phyloP scores from a whole-genome alignment of 2,888 invertebrate species.

The Nomada goodeniana region DNA sequence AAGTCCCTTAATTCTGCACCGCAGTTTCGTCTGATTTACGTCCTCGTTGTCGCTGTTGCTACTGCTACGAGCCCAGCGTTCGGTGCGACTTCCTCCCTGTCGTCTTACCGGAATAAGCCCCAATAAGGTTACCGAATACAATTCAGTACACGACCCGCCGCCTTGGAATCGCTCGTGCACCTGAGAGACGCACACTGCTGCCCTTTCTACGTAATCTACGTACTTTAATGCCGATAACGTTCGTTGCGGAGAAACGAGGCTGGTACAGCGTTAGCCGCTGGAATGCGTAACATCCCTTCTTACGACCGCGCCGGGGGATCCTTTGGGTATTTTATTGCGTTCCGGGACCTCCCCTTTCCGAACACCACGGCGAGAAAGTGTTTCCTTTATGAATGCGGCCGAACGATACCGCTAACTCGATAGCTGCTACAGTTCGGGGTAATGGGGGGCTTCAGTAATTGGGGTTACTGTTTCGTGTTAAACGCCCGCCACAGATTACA shows the following conservation, averaged over 20 bases:
- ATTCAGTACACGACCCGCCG: slow-evolving; percentile 67
- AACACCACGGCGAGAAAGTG: slow-evolving; percentile 18
- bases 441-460: slow-evolving; percentile 2
- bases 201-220: slow-evolving; percentile 23
- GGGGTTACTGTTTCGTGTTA: neutral
- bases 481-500: neutral
- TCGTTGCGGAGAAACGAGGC: slow-evolving; percentile 25
- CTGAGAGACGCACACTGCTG: slow-evolving; percentile 26
- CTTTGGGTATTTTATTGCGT: slow-evolving; percentile 49
- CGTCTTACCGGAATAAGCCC: slow-evolving; percentile 63
- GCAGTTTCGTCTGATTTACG: slow-evolving; percentile 79
- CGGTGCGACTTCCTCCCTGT: slow-evolving; percentile 63
- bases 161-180: slow-evolving; percentile 44
- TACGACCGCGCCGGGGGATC: slow-evolving; percentile 32
- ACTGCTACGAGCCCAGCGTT: slow-evolving; percentile 55
- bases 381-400: neutral
- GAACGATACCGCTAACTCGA: neutral
- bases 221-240: slow-evolving; percentile 47
- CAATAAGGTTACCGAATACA: slow-evolving; percentile 70
- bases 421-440: neutral
- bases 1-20: slow-evolving; percentile 78
- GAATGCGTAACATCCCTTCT: slow-evolving; percentile 55
- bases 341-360: slow-evolving; percentile 5
- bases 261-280: slow-evolving; percentile 25
- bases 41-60: slow-evolving; percentile 69